Evolutionary conservation across 2,113 vertebrate genomes (phyloP), one percentile per base, ranked within the genome.

Genomic region (Lamprologus speciosus): DNA sequence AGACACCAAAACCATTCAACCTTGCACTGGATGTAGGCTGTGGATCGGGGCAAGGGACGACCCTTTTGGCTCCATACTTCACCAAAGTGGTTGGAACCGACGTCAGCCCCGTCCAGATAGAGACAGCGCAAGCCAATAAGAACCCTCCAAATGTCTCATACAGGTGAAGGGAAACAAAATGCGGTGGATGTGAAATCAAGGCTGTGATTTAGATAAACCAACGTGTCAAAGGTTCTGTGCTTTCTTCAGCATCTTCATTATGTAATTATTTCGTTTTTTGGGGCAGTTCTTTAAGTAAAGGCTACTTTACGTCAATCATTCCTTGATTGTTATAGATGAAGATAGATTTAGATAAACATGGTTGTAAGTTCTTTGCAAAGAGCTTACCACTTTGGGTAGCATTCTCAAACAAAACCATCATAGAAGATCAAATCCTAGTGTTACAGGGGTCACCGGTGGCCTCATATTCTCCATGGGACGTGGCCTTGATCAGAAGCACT

Each of bases 1-100:
- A 97, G 97, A 83, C 87, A 11, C 21, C 14, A 3, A 82, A 57
- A 9, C 89, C 91, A 3, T 89, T 90, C 2, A 85, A 88, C 7
- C 92, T 98, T 28, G 97, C 95, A 0, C 94, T 97, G 86, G 97
- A 97, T 3, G 96, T 97, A 0, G 97, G 97, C 53, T 97, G 97
- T 2, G 97, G 97, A 4, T 96, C 97, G 0, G 97, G 97, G 2
- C 97, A 97, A 85, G 95, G 96, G 23, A 97, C 96, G 0, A 53
- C 17, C 7, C 89, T 96, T 3, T 80, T 98, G 14, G 95, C 95
- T 0, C 92, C 95, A 9, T 90, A 93, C 84, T 97, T 97, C 83
- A 57, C 87, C 78, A 92, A 94, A 55, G 97, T 97, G 57, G 87
- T 96, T 8, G 97, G 97, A 35, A 96, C 87, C 0, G 97, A 98